These are phyloP conservation scores for Agapornis canus DNA, from an alignment of 2,797 vertebrate genomes.

Conservation along the genomic window DNA sequence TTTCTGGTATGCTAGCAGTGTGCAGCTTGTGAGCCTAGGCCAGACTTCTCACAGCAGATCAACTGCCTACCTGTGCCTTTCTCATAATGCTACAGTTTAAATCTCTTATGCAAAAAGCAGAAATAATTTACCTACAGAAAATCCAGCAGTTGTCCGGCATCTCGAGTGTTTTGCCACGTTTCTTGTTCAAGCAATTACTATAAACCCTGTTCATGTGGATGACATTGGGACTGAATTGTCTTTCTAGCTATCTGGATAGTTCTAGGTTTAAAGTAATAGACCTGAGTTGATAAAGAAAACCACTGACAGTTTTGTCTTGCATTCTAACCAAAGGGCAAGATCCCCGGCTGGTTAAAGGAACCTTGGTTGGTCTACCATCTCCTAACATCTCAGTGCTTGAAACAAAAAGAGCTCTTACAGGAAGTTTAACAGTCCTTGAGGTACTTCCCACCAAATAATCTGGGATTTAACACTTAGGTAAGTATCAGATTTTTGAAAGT, in stretches of 20 bases:
- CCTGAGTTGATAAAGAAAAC: slow-evolving; percentile 37
- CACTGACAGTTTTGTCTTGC: not conserved
- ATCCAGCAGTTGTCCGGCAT: slow-evolving; percentile 35
- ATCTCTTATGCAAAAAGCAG: slow-evolving; percentile 7
- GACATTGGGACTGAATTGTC: not conserved
- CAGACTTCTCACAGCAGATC: slow-evolving; percentile 36
- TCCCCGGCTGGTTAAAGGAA: not conserved
- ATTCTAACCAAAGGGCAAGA: not conserved
- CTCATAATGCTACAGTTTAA: not conserved
- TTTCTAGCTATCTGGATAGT: not conserved
- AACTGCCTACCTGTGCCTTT: slow-evolving; percentile 39
- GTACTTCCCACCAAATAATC: slow-evolving; percentile 33
- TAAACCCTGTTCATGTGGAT: not conserved
- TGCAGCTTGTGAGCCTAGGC: slow-evolving; percentile 30
- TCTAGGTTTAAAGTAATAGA: not conserved
- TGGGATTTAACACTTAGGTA: slow-evolving; percentile 35
- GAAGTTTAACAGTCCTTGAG: slow-evolving; percentile 59
- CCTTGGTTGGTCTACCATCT: slow-evolving; percentile 1
- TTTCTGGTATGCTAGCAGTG: slow-evolving; percentile 60
- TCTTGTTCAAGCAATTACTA: not conserved
- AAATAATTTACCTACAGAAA: slow-evolving; percentile 48
- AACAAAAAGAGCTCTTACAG: slow-evolving; percentile 30
- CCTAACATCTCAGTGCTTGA: not conserved
- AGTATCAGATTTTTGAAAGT: slow-evolving; percentile 43
- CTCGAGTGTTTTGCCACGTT: slow-evolving; percentile 21